phyloP scores from a whole-genome alignment of 2,113 vertebrate species.

The Eidolon helvum region DNA sequence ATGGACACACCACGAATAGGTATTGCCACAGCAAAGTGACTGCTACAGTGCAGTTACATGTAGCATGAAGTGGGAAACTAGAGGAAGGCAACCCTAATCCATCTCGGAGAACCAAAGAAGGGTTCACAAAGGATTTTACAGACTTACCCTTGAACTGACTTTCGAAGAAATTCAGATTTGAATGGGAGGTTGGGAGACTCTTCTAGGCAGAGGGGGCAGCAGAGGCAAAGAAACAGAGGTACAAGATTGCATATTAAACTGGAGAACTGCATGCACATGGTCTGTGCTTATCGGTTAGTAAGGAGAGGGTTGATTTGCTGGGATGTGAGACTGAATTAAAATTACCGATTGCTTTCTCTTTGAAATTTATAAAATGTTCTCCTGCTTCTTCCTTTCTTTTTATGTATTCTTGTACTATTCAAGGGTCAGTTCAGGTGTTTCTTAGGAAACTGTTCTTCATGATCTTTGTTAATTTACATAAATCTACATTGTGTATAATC shows the following conservation, averaged over 20 bases:
- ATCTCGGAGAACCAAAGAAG: neutral
- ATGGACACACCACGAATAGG: neutral
- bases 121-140: neutral
- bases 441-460: neutral
- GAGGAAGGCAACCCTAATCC: neutral
- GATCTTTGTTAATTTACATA: neutral
- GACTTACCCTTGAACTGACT: conserved; percentile 48
- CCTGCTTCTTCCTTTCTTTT: neutral
- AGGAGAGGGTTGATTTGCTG: neutral
- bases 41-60: rapidly evolving
- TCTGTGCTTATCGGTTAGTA: neutral
- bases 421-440: neutral
- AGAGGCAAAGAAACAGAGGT: conserved; percentile 51
- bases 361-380: neutral
- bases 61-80: rapidly evolving
- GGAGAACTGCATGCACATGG: rapidly evolving
- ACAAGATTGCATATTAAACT: neutral
- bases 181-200: neutral
- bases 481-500: neutral
- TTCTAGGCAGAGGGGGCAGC: conserved; percentile 19
- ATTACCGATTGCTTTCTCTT: neutral
- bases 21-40: neutral
- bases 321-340: neutral
- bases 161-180: conserved; percentile 27
- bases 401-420: neutral